Evolutionary conservation across 2,888 invertebrate species (phyloP), one percentile per base, ranked within the genome.

Genomic region (Ryuthela nishihirai): DNA sequence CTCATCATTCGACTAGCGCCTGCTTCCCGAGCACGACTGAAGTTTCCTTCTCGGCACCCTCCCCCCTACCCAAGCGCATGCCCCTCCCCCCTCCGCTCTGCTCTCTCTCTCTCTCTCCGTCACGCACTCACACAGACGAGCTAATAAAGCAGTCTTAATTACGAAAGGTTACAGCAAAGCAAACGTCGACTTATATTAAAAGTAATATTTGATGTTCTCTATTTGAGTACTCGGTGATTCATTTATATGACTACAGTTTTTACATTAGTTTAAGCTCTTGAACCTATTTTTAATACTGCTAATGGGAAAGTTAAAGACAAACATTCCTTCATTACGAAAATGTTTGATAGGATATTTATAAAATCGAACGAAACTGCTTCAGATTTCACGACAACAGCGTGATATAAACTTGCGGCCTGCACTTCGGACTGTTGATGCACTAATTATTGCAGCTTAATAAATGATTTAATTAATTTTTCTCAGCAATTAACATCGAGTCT

Each of bases 121-220:
- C 45, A 46, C 52, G 52, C 53, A 56, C 46, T 50, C 50, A 56
- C 56, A 56, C 40, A 50, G 56, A 46, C 45, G 39, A 39, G 58
- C 58, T 58, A 58, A 59, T 59, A 59, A 59, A 43, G 59, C 59
- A 52, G 59, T 50, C 53, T 59, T 59, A 59, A 59, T 59, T 59
- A 59, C 52, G 47, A n/a, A 15, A 42, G 53, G 53, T 48, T 58
- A 48, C 47, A 54, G 26, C 17, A 24, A 32, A n/a, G n/a, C 44
- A 34, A 40, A 42, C 59, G 59, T 43, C 53, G 53, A 52, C 39
- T 48, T 44, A 59, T 53, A 59, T 59, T 59, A 59, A 59, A 52
- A 53, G 59, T 53, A 59, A 59, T 59, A 59, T 59, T 59, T 59
- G 59, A 46, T 32, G 58, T 50, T 56, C 56, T 26, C 56, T 23